Evolutionary conservation across 2,888 invertebrate genomes (phyloP).

Genomic region (Auanema sp.): DNA sequence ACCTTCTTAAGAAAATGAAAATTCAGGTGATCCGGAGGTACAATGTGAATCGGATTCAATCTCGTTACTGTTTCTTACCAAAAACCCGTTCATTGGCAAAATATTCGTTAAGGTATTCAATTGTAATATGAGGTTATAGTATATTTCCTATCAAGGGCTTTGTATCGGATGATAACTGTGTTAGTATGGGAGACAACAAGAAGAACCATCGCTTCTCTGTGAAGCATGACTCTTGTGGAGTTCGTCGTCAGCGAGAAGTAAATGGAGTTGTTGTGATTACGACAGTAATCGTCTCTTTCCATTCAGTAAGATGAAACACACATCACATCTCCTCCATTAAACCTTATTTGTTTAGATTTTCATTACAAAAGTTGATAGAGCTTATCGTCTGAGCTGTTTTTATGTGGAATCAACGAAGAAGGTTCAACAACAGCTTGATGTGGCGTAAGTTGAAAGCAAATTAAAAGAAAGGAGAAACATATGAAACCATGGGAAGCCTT

Average conservation of each 20-base stretch:
- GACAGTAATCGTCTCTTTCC: slow-evolving; percentile 60
- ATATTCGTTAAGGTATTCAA: slow-evolving; percentile 60
- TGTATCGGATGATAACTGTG: slow-evolving; percentile 35
- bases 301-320: slow-evolving; percentile 40
- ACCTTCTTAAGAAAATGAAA: not conserved
- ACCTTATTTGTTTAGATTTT: slow-evolving; percentile 46
- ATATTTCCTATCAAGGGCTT: slow-evolving; percentile 28
- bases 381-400: slow-evolving; percentile 60
- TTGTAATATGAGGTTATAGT: slow-evolving; percentile 1
- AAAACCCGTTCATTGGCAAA: slow-evolving; percentile 56
- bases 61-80: slow-evolving; percentile 53
- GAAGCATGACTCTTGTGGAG: slow-evolving; percentile 58
- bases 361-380: slow-evolving; percentile 62
- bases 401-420: slow-evolving; percentile 58
- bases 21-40: slow-evolving; percentile 57
- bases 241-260: slow-evolving; percentile 55
- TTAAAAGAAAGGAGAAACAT: no score
- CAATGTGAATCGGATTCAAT: slow-evolving; percentile 56
- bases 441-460: slow-evolving; percentile 33
- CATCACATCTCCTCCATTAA: slow-evolving; percentile 1
- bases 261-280: slow-evolving; percentile 58
- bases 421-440: slow-evolving; percentile 55
- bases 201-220: slow-evolving; percentile 49
- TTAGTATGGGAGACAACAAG: slow-evolving; percentile 37
- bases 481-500: no score